Evolutionary conservation across 2,797 vertebrate species (phyloP), one percentile per base, ranked within the genome.

Genomic region (Emydoidea blandingii): DNA sequence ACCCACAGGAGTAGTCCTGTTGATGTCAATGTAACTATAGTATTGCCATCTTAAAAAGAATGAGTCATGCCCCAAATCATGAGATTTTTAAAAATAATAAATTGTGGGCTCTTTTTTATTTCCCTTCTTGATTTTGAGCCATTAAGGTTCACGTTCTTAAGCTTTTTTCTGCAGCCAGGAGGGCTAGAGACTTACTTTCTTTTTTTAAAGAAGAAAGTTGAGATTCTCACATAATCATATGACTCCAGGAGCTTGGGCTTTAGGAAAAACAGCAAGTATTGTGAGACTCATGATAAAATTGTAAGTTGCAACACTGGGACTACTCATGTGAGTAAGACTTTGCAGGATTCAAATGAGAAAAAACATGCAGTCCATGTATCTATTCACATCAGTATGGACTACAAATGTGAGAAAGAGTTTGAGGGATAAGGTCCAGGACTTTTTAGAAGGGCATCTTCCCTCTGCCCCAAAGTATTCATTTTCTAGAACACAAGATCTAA

Each of bases 241-340:
- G 29, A 94, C 44, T 92, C n/a, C 68, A 88, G 83, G 81, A 88
- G 72, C 81, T 62, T 78, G 83, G 92, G 88, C 83, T 82, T 54
- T 88, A 93, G 92, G 91, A 96, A 96, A 91, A 92, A 59, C 80
- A 94, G 95, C 93, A 96, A 94, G 87, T 82, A 83, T 37, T 50
- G 85, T 4, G 10, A 90, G 86, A 53, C 52, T 25, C 89, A 91
- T 65, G 91, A 85, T 94, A 72, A 96, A 84, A 0, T 27, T 78
- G 41, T 14, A 27, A 49, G 44, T 96, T 92, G 50, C 87, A 95
- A 80, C 52, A 89, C 52, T 4, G 2, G 87, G 59, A 47, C 87
- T 81, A 68, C 86, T 94, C 95, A 80, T 41, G 12, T 92, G 93
- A 12, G 88, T 81, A 94, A 93, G 59, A 84, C 90, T 91, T 76